Evolutionary conservation across 2,113 vertebrate species (phyloP).

Genomic region (Oreocharis arfaki): DNA sequence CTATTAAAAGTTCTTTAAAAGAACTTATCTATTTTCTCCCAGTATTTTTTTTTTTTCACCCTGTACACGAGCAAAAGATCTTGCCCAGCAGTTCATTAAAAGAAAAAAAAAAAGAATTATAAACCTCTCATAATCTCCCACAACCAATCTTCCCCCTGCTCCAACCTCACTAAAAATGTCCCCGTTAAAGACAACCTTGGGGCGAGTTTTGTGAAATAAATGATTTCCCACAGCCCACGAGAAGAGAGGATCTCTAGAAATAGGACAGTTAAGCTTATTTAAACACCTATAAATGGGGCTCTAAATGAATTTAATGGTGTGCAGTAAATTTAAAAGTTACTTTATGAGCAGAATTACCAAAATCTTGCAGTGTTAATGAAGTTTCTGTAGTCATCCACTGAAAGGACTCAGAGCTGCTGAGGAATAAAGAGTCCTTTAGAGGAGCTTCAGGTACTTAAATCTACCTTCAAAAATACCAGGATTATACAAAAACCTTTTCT

Average conservation of each 20-base stretch:
- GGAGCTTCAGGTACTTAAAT: background rate
- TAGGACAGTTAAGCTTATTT: slow-evolving; percentile 50
- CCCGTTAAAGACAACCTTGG: slow-evolving; percentile 46
- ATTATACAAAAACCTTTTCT: background rate
- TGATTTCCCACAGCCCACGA: background rate
- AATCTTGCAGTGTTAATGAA: slow-evolving; percentile 2
- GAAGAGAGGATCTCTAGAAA: background rate
- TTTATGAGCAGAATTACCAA: slow-evolving; percentile 49
- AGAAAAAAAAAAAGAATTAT: background rate
- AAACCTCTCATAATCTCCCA: background rate
- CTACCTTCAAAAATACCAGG: background rate
- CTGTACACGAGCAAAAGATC: background rate
- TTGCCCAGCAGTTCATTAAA: slow-evolving; percentile 13
- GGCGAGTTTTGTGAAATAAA: slow-evolving; percentile 30
- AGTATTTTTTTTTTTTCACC: background rate
- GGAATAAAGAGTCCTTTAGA: background rate
- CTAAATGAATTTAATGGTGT: slow-evolving; percentile 49
- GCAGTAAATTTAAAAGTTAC: slow-evolving; percentile 45
- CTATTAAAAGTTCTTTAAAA: background rate
- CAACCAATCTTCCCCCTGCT: slow-evolving; percentile 33
- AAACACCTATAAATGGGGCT: slow-evolving; percentile 48
- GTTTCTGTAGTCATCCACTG: background rate
- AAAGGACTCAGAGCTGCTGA: background rate
- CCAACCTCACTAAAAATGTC: slow-evolving; percentile 21
- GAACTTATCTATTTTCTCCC: slow-evolving; percentile 1